Percentiles rank a stretch among this genome's conserved stretches.
Evolutionary conservation across 2,113 vertebrate genomes (phyloP).

Genomic region (Smithornis capensis): DNA sequence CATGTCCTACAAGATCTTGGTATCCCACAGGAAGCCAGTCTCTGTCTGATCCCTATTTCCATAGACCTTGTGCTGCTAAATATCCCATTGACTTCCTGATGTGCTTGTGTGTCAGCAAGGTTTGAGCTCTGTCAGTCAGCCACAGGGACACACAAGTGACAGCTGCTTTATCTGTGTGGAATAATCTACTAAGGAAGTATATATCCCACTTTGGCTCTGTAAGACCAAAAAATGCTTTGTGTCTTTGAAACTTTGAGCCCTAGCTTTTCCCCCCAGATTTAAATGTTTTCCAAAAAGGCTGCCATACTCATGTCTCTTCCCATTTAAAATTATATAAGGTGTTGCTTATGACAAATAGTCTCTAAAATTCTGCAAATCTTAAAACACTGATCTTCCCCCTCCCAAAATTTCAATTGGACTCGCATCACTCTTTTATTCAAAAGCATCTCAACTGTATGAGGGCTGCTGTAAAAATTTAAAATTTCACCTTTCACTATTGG

Average conservation of each 20-base stretch:
- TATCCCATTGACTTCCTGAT: neutral
- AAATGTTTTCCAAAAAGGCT: neutral
- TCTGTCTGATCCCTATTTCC: neutral
- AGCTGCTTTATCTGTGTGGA: neutral
- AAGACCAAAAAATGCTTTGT: neutral
- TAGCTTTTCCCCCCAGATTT: accelerated
- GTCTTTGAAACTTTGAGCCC: neutral
- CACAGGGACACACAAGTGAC: neutral
- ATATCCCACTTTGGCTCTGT: neutral
- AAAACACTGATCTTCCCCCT: neutral
- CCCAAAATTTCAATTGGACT: neutral
- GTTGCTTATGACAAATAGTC: neutral
- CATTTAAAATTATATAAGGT: neutral
- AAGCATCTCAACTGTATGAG: neutral
- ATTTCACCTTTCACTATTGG: neutral
- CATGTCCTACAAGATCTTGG: neutral
- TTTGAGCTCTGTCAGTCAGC: neutral
- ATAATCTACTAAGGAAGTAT: neutral
- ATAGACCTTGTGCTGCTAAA: neutral
- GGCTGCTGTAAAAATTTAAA: neutral
- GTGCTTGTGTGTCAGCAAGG: neutral
- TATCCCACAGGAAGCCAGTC: neutral
- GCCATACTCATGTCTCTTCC: neutral
- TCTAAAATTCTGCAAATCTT: neutral
- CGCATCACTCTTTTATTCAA: neutral